phyloP scores from a whole-genome alignment of 1,140 invertebrate species.

The Myzus persicae region DNA sequence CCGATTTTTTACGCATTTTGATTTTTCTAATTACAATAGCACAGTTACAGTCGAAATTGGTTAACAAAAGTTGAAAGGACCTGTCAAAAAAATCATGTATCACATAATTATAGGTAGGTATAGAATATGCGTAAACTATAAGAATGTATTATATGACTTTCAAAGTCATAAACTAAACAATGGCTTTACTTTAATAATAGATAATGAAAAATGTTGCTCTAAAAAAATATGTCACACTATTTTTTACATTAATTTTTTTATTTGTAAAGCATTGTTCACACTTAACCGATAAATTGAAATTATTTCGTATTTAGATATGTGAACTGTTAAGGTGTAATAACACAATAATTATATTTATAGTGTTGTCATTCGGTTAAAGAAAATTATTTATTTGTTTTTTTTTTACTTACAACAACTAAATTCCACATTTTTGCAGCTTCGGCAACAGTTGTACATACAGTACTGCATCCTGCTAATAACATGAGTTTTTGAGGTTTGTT shows the following conservation, averaged over 20 bases:
- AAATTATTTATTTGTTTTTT: neutral
- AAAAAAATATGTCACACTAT: too few species aligned
- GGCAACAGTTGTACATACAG: slow-evolving; percentile 98
- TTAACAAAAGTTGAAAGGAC: too few species aligned
- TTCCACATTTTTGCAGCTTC: slow-evolving; percentile 99
- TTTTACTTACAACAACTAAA: slow-evolving; percentile 88
- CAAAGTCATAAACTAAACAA: neutral
- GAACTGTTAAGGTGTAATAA: neutral
- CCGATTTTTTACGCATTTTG: neutral
- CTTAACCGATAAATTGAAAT: too few species aligned
- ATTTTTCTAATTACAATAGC: neutral
- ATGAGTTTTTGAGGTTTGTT: slow-evolving; percentile 95
- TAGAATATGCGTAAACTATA: neutral
- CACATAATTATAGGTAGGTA: neutral
- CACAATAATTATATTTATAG: neutral
- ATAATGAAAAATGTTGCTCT: too few species aligned
- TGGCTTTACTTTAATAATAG: neutral
- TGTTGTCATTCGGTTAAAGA: neutral
- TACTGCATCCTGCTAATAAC: slow-evolving; percentile 95
- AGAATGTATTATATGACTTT: neutral
- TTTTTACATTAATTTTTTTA: too few species aligned
- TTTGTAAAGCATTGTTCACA: too few species aligned
- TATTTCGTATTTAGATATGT: neutral
- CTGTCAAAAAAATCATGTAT: neutral
- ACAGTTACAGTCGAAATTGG: too few species aligned